Conservation (phyloP, 1,140 invertebrate genomes). For the Bombus balteatus region DNA sequence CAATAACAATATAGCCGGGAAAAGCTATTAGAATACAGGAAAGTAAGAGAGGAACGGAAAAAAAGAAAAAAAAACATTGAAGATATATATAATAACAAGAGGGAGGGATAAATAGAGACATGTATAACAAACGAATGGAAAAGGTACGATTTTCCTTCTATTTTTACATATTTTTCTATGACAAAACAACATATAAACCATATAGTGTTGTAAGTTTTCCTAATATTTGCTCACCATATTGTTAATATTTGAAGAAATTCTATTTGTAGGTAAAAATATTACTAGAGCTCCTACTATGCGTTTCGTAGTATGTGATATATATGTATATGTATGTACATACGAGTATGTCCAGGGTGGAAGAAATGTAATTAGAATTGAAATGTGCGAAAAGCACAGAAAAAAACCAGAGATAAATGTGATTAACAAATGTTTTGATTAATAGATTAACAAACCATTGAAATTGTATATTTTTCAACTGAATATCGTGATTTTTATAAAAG, state of each 20-base stretch:
- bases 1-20: conserved; percentile 74
- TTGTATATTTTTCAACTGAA: not conserved
- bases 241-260: conserved; percentile 45
- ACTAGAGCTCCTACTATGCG: conserved; percentile 35
- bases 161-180: conserved; percentile 13
- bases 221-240: conserved; percentile 43
- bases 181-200: conserved; percentile 37
- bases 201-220: conserved; percentile 60
- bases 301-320: not conserved
- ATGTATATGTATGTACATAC: not conserved
- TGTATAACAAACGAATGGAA: not conserved
- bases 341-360: not conserved
- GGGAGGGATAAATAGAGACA: conserved; percentile 14
- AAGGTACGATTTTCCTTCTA: conserved; percentile 1
- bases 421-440: not conserved
- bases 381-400: not conserved
- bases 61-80: conserved; percentile 52
- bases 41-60: conserved; percentile 64
- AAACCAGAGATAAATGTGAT: not conserved
- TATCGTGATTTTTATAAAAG: not conserved
- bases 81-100: not conserved
- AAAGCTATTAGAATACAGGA: conserved; percentile 71
- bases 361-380: not conserved
- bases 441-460: no score
- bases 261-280: conserved; percentile 59